These are phyloP conservation scores for Rutilus rutilus DNA, from an alignment of 2,113 vertebrate species.

Conservation along the genomic window DNA sequence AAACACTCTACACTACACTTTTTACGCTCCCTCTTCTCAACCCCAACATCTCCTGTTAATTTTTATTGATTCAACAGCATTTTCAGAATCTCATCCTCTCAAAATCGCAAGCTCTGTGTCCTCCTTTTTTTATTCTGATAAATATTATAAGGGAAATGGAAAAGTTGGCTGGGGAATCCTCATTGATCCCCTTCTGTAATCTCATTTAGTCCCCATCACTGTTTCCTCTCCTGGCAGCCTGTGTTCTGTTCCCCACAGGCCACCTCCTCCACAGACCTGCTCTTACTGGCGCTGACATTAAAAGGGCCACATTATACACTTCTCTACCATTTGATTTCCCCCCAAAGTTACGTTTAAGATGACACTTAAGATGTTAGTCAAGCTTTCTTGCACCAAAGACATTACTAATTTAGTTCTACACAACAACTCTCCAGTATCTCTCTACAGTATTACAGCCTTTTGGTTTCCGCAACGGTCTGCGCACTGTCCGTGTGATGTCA, in stretches of 20 bases:
- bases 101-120: slow-evolving; percentile 50
- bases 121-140: slow-evolving; percentile 29
- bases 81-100: slow-evolving; percentile 43
- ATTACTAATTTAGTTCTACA: background rate
- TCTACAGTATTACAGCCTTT: no score
- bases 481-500: no score
- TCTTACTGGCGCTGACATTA: slow-evolving; percentile 6
- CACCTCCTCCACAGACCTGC: background rate
- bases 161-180: slow-evolving; percentile 56
- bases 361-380: background rate
- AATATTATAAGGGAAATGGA: slow-evolving; percentile 55
- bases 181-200: slow-evolving; percentile 60
- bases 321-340: background rate
- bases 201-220: slow-evolving; percentile 55
- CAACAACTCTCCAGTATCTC: background rate
- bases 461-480: no score
- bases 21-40: slow-evolving; percentile 16
- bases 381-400: background rate
- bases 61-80: slow-evolving; percentile 35
- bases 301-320: background rate
- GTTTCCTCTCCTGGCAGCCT: slow-evolving; percentile 27
- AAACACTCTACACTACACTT: background rate
- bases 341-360: background rate
- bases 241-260: background rate
- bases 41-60: slow-evolving; percentile 40